Evolutionary conservation across 2,888 invertebrate species (phyloP).

Genomic region (Chymomyza procnemis): DNA sequence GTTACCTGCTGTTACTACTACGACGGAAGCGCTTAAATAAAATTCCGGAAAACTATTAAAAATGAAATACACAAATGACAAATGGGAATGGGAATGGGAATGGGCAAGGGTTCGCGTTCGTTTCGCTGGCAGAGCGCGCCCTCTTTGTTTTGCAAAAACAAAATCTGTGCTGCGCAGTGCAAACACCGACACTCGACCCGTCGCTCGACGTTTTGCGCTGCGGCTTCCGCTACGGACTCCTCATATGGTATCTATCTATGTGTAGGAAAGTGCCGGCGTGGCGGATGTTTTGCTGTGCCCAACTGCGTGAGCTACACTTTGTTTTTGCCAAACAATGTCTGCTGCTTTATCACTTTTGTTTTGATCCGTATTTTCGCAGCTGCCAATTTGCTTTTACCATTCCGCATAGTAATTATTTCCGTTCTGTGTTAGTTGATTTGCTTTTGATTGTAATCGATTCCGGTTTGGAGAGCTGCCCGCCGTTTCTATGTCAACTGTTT

Average conservation of each 20-base stretch:
- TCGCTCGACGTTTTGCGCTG: slow-evolving; percentile 46
- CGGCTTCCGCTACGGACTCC: slow-evolving; percentile 20
- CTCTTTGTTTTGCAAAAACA: slow-evolving; percentile 26
- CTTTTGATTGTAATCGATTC: slow-evolving; percentile 58
- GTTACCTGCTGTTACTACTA: background rate
- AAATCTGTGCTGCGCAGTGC: slow-evolving; percentile 33
- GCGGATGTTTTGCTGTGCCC: slow-evolving; percentile 60
- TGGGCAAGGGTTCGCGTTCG: slow-evolving; percentile 48
- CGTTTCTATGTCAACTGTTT: slow-evolving; percentile 57
- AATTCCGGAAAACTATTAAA: slow-evolving; percentile 69
- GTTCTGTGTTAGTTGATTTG: slow-evolving; percentile 30
- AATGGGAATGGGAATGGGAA: slow-evolving; percentile 31
- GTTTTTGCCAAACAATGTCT: slow-evolving; percentile 8
- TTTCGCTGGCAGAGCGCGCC: slow-evolving; percentile 21
- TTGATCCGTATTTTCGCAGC: slow-evolving; percentile 63
- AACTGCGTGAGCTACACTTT: slow-evolving; percentile 13
- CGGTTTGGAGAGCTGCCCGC: slow-evolving; percentile 57
- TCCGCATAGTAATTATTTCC: slow-evolving; percentile 63
- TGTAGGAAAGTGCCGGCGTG: slow-evolving; percentile 36
- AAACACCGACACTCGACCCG: background rate
- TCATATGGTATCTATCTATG: slow-evolving; percentile 20
- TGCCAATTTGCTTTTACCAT: slow-evolving; percentile 21
- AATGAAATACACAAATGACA: slow-evolving; percentile 44
- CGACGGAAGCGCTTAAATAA: slow-evolving; percentile 54
- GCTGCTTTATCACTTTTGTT: slow-evolving; percentile 51